Evolutionary conservation across 2,888 invertebrate species (phyloP).

Genomic region (Epicampocera succincta): DNA sequence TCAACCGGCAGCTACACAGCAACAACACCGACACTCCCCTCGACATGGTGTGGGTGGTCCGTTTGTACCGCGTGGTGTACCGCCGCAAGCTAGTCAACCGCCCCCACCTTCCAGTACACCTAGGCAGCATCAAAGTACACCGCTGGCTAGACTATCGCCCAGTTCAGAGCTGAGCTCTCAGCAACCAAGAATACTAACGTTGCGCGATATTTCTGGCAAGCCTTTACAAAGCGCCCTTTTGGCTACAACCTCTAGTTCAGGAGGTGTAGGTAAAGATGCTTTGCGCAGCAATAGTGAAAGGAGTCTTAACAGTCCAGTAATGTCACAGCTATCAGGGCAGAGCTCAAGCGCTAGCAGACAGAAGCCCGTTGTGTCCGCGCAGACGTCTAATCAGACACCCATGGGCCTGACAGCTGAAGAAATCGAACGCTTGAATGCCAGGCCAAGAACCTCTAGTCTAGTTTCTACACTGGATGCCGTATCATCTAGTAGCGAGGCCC

Average conservation of each 20-base stretch:
- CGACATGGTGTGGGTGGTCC: slow-evolving; percentile 86
- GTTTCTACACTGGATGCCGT: slow-evolving; percentile 96
- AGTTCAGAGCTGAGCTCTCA: slow-evolving; percentile 95
- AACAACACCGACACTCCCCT: slow-evolving; percentile 90
- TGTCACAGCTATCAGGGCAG: slow-evolving; percentile 94
- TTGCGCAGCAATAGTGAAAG: slow-evolving; percentile 95
- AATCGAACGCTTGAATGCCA: slow-evolving; percentile 93
- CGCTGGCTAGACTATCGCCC: slow-evolving; percentile 93
- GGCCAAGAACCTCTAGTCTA: slow-evolving; percentile 93
- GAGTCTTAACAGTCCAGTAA: slow-evolving; percentile 94
- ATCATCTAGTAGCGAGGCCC: slow-evolving; percentile 93
- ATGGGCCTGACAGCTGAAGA: slow-evolving; percentile 96
- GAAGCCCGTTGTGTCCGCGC: slow-evolving; percentile 85
- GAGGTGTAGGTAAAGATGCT: slow-evolving; percentile 93
- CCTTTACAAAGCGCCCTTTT: slow-evolving; percentile 93
- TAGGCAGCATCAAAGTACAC: slow-evolving; percentile 93
- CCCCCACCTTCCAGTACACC: slow-evolving; percentile 86
- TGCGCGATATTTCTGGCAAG: slow-evolving; percentile 96
- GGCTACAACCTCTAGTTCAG: slow-evolving; percentile 94
- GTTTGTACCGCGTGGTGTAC: slow-evolving; percentile 88
- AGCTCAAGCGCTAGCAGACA: slow-evolving; percentile 91
- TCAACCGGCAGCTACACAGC: slow-evolving; percentile 85
- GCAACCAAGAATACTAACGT: slow-evolving; percentile 94
- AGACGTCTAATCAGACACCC: slow-evolving; percentile 87
- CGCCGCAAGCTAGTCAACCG: slow-evolving; percentile 87